Evolutionary conservation across 1,140 invertebrate genomes (phyloP).

Genomic region (Drosophila melanica): DNA sequence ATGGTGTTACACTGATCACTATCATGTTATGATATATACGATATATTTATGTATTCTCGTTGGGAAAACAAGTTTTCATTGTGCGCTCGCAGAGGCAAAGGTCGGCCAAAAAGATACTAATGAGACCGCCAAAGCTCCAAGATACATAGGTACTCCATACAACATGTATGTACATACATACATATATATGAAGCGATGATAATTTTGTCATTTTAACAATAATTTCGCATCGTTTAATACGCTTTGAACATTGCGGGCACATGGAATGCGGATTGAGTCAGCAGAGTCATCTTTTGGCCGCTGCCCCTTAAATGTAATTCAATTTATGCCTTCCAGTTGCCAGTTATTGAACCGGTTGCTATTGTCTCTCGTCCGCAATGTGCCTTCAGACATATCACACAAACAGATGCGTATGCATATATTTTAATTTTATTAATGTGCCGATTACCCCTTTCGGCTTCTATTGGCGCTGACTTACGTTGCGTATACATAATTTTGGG

Average conservation of each 20-base stretch:
- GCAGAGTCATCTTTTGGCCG: conserved; percentile 50
- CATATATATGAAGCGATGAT: conserved; percentile 25
- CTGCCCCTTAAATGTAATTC: conserved; percentile 75
- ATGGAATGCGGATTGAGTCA: conserved; percentile 30
- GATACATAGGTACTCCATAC: conserved; percentile 9
- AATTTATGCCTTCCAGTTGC: conserved; percentile 61
- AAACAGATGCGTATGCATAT: conserved; percentile 2
- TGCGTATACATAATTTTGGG: conserved; percentile 66
- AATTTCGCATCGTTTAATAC: conserved; percentile 34
- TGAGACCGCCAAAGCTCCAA: conserved; percentile 54
- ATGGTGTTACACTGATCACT: not conserved
- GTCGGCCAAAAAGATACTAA: conserved; percentile 53
- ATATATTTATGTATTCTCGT: not conserved
- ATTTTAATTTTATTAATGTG: conserved; percentile 46
- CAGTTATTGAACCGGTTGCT: conserved; percentile 73
- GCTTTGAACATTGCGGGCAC: too few species aligned
- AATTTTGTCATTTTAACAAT: conserved; percentile 38
- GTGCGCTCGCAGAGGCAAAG: conserved; percentile 46
- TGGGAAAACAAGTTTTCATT: conserved; percentile 63
- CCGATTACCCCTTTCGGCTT: conserved; percentile 12
- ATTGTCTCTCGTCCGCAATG: conserved; percentile 41
- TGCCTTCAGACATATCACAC: conserved; percentile 28
- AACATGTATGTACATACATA: too few species aligned
- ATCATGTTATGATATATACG: conserved; percentile 3
- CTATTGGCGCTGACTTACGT: conserved; percentile 13